Evolutionary conservation across 2,797 vertebrate genomes (phyloP), one percentile per base, ranked within the genome.

Genomic region (Ibycter americanus): DNA sequence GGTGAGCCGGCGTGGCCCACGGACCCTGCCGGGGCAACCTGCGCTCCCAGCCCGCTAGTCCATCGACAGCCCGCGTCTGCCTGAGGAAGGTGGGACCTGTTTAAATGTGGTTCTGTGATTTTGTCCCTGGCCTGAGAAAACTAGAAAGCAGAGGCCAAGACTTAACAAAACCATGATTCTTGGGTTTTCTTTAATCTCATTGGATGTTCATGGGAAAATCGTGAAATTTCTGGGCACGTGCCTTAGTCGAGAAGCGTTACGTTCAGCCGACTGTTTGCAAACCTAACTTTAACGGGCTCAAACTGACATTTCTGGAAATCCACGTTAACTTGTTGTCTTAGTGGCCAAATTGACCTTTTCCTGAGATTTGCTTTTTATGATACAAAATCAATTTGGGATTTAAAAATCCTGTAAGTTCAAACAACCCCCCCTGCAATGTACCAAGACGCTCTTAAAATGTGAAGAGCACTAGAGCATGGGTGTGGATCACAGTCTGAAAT

Each of bases 1-100:
- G 44, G 3, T 15, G 52, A 74, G 66, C 36, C 1, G 1, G 4
- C 2, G 18, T 7, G 4, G 0, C 11, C 46, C 1, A 0, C 0
- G 1, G 38, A 6, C 38, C 1, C 62, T 3, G 4, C 63, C 1
- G 0, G 23, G 11, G 22, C 52, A 11, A 2, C 0, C 0, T 2
- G 0, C 3, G 0, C 18, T 27, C 17, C 11, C 32, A 4, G 40
- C 47, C 17, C 0, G 0, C 9, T 0, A 1, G 5, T 4, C 76
- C 10, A 0, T 3, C 8, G 0, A 0, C 19, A 86, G 36, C 52
- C 56, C 0, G 1, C 2, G 0, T 15, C 61, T n/a, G 59, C 65
- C 54, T 2, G 25, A 8, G 88, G 31, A 36, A 23, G 22, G 20
- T 36, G 71, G 71, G 29, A 36, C 44, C 46, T 0, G 0, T 22